Base-by-base conservation (phyloP, 2,113 vertebrate genomes). In the Actenoides lindsayi region DNA sequence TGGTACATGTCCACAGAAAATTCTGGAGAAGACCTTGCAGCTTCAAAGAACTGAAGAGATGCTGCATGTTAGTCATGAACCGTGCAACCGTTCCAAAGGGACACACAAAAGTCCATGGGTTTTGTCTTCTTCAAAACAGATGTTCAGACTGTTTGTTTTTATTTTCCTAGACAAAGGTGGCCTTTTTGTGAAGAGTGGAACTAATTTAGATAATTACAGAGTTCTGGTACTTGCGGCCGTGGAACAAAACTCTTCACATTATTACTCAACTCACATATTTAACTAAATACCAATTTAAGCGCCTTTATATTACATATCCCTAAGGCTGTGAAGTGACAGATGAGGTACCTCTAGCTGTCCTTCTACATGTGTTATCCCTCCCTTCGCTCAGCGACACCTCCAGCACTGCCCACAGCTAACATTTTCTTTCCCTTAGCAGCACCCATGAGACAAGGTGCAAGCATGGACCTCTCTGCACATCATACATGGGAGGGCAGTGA, bases 1-100 rank as follows among this genome's bases (percentile, higher is more conserved):
- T 69, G 62, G 19, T 50, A 35, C 27, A 3, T 4, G 15, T 8
- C 17, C 71, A n/a, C 2, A 14, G 1, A 9, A 0, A 31, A 63
- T 39, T 51, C 33, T 44, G 44, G 70, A 48, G 23, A 68, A 62
- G 46, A 31, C 56, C 39, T 5, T 53, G 48, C 17, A 60, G 19
- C 39, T 50, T n/a, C 39, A 16, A 24, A 35, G 11, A 73, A 42
- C 10, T 6, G 0, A 10, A 15, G 77, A 93, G 21, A 68, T 12
- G 20, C 11, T 46, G 25, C 42, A 15, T 12, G 16, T 35, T 51
- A 82, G 56, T 30, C 35, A 50, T 1, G 11, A 75, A n/a, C 33
- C 2, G 2, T 2, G 5, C 24, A 41, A 42, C 27, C 13, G 3
- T n/a, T 70, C 24, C 6, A 28, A 48, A 56, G 18, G 4, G n/a